phyloP scores from a whole-genome alignment of 2,113 vertebrate genomes.

The Verasper variegatus region DNA sequence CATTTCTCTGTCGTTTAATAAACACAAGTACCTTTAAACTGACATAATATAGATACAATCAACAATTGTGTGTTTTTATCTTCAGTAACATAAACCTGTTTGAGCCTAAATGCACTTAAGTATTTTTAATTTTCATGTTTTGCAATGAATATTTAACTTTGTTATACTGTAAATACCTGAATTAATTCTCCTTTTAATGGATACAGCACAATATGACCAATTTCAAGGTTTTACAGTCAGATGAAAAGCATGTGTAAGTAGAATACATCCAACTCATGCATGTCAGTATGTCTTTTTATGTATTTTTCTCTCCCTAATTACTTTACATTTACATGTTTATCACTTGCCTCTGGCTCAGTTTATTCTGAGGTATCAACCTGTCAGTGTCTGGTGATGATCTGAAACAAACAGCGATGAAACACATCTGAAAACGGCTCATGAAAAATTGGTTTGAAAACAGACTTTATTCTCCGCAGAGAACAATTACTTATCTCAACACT shows the following conservation, averaged over 20 bases:
- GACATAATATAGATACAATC: rapidly evolving
- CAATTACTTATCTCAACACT: background rate
- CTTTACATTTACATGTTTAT: background rate
- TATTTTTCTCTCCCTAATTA: background rate
- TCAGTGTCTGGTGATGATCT: too few relatives aligned
- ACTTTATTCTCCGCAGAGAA: background rate
- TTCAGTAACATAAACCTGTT: background rate
- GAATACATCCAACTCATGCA: too few relatives aligned
- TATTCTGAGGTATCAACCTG: too few relatives aligned
- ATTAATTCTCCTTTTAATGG: background rate
- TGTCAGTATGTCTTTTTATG: background rate
- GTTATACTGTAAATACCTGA: background rate
- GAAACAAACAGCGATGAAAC: too few relatives aligned
- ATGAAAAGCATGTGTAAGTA: too few relatives aligned
- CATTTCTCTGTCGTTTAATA: background rate
- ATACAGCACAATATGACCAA: too few relatives aligned
- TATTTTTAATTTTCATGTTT: background rate
- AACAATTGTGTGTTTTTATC: constrained; percentile 3
- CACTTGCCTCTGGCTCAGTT: too few relatives aligned
- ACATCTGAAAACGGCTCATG: too few relatives aligned
- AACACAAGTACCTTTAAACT: constrained; percentile 1
- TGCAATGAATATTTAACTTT: background rate
- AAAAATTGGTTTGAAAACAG: too few relatives aligned
- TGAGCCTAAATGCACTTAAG: too few relatives aligned
- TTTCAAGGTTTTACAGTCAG: too few relatives aligned